Evolutionary conservation across 1,140 invertebrate genomes (phyloP), one percentile per base, ranked within the genome.

Genomic region (Telenomus remus): DNA sequence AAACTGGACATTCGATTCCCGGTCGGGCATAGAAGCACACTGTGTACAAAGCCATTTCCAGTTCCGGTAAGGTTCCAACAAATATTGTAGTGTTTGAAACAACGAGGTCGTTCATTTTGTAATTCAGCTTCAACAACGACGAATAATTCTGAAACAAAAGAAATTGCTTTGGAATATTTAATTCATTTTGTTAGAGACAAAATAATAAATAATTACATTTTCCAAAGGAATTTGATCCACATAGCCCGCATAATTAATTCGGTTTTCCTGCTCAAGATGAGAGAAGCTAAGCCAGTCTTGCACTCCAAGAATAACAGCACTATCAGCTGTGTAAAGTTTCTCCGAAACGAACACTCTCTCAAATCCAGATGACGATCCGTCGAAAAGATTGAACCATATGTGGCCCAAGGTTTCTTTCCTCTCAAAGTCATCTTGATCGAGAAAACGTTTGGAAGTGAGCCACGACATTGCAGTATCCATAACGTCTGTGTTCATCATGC

Each of bases 31-130:
- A 89, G 81, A 93, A 96, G 80, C 95, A 97, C 15, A 96, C 90
- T 0, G 96, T 96, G 80, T 97, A 98, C 0, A 97, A 86, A 13
- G 96, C 93, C 84, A 98, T 91, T 88, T 98, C 96, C 77, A 98
- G 90, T 87, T 98, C 97, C 0, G 96, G 97, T 70, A 94, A 94
- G 6, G 95, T 97, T 11, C 96, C 96, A 60, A 97, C 90, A 76
- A 97, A 95, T 88, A 97, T 91, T 0, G 92, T 91, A 48, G 92
- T 92, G 1, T 94, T 93, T 1, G 92, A 92, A 84, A 96, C 96
- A 50, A 92, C 88, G 7, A 91, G 83, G 1, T 91, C 91, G 80
- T 93, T 90, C 88, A 95, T 94, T 53, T 90, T 90, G 76, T 95
- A 95, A 60, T 93, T 92, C n/a, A 93, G 81, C 84, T 95, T 96